Conservation (phyloP, 2,113 vertebrate species). For the Monarcha castaneiventris region DNA sequence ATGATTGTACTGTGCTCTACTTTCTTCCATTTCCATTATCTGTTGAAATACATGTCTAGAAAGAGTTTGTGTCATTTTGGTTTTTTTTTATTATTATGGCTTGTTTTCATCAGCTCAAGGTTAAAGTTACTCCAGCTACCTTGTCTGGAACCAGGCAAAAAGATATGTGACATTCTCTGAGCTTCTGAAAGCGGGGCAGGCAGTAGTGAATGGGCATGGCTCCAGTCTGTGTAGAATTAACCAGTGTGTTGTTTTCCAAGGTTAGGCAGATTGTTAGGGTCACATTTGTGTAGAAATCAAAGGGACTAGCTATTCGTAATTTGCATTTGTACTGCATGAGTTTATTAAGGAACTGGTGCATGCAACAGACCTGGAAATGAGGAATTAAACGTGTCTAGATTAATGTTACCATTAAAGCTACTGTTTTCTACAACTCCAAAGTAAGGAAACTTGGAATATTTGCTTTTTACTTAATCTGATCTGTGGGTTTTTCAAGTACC, state of each 20-base stretch:
- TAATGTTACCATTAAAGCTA: background rate
- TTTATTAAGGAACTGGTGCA: background rate
- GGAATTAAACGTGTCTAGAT: background rate
- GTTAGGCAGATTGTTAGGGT: background rate
- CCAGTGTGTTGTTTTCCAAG: background rate
- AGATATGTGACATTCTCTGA: background rate
- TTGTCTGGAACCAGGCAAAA: background rate
- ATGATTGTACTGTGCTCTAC: background rate
- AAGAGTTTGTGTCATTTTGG: background rate
- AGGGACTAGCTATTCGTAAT: background rate
- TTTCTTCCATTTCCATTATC: background rate
- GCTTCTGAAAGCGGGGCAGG: background rate
- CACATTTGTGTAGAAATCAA: background rate
- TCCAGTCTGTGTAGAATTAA: background rate
- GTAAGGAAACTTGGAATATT: background rate
- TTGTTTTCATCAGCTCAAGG: background rate
- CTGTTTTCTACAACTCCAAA: background rate
- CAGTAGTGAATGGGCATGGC: background rate
- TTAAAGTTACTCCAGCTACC: background rate
- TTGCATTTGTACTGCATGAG: background rate
- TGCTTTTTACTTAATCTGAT: background rate
- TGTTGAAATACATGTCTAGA: conserved; percentile 20
- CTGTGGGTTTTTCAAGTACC: background rate
- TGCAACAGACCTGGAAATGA: background rate
- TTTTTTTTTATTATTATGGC: background rate